phyloP scores from a whole-genome alignment of 2,888 invertebrate genomes.

The Caenorhabditis virilis region DNA sequence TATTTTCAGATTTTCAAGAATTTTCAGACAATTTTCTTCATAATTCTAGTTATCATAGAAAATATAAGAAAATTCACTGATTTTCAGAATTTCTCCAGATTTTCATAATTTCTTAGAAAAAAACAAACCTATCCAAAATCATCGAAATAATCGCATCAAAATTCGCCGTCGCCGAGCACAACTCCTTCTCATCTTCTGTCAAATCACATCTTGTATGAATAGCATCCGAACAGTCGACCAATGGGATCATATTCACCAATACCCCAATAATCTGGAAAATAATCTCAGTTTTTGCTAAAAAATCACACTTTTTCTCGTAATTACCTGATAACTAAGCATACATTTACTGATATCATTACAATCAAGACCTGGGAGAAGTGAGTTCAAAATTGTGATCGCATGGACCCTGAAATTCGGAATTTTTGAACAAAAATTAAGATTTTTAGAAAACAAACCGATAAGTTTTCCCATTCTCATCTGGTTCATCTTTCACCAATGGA shows the following conservation, averaged over 20 bases:
- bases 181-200: constrained; percentile 78
- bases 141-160: constrained; percentile 87
- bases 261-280: constrained; percentile 70
- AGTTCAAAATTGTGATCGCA: constrained; percentile 78
- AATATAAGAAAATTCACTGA: too few species aligned
- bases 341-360: constrained; percentile 80
- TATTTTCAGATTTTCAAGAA: too few species aligned
- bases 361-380: constrained; percentile 85
- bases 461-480: constrained; percentile 33
- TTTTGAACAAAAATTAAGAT: not conserved
- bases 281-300: not conserved
- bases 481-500: constrained; percentile 69
- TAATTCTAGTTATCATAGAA: too few species aligned
- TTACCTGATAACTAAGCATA: constrained; percentile 68
- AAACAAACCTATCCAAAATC: constrained; percentile 83
- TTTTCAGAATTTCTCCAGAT: too few species aligned
- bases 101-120: too few species aligned
- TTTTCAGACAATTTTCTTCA: too few species aligned
- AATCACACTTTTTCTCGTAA: too few species aligned
- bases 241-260: constrained; percentile 80
- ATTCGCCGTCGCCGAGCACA: constrained; percentile 82
- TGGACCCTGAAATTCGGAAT: constrained; percentile 15
- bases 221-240: constrained; percentile 84
- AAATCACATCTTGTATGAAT: constrained; percentile 76
- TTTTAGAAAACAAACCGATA: constrained; percentile 8